Evolutionary conservation across 2,797 vertebrate species (phyloP).

Genomic region (Australoheros facetus): DNA sequence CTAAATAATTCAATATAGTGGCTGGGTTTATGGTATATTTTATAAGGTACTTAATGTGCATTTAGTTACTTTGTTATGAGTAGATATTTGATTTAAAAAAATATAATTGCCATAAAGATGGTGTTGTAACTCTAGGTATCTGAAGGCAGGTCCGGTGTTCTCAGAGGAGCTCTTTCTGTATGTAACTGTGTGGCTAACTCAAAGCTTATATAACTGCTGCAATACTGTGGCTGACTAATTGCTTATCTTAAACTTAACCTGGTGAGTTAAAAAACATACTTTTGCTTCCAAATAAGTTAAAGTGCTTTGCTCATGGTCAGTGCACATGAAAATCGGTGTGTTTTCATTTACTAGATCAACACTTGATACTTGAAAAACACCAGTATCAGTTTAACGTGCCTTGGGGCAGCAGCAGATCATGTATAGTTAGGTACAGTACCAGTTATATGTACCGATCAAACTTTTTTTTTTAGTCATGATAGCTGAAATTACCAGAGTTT

Average conservation of each 20-base stretch:
- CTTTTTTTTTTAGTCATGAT: neutral
- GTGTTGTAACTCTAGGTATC: constrained; percentile 50
- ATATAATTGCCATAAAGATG: constrained; percentile 1
- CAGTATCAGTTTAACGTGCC: neutral
- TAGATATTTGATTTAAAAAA: neutral
- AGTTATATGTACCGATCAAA: neutral
- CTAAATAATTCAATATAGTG: neutral
- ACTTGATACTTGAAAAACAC: neutral
- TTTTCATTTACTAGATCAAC: neutral
- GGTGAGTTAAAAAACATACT: neutral
- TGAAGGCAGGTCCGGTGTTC: constrained; percentile 34
- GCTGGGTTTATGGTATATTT: neutral
- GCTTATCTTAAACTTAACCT: constrained; percentile 10
- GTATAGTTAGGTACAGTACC: neutral
- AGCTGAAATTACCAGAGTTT: neutral
- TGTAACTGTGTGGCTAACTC: constrained; percentile 53
- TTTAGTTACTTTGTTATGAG: neutral
- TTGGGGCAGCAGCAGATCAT: neutral
- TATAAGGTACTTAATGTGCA: neutral
- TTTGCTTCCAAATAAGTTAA: neutral
- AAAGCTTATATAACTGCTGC: neutral
- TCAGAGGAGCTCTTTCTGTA: constrained; percentile 45
- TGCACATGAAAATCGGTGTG: neutral
- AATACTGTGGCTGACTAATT: neutral
- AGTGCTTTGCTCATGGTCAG: neutral